A percentile compares a stretch with the other conserved stretches of the same genome.
phyloP scores from a whole-genome alignment of 2,888 invertebrate species.

The Meganola albula region DNA sequence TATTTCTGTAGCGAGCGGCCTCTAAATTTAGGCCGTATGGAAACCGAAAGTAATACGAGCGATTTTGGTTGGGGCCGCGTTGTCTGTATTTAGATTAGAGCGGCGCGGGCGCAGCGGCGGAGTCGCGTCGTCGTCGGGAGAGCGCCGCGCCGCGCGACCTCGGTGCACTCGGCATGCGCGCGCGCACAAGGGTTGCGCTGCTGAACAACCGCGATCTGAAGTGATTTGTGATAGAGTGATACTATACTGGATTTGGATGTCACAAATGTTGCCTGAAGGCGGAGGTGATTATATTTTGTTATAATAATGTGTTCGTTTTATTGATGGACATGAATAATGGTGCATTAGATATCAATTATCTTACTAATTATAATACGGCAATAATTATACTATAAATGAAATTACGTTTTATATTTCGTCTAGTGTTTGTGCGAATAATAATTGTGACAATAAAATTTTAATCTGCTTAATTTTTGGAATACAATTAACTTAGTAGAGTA shows the following conservation, averaged over 20 bases:
- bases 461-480: too few relatives aligned
- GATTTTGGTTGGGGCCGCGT: constrained; percentile 70
- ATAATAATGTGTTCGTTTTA: too few relatives aligned
- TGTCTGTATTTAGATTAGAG: constrained; percentile 75
- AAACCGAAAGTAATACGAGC: constrained; percentile 73
- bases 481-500: too few relatives aligned
- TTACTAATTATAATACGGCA: too few relatives aligned
- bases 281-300: constrained; percentile 71
- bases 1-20: constrained; percentile 73
- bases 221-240: constrained; percentile 36
- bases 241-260: constrained; percentile 57
- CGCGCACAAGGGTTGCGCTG: constrained; percentile 11
- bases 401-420: too few relatives aligned
- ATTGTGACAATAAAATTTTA: too few relatives aligned
- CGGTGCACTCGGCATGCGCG: constrained; percentile 18
- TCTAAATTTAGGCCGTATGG: constrained; percentile 76
- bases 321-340: too few relatives aligned
- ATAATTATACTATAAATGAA: too few relatives aligned
- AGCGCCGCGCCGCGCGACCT: constrained; percentile 25
- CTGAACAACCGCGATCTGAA: constrained; percentile 15
- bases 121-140: constrained; percentile 29
- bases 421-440: too few relatives aligned
- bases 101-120: constrained; percentile 41
- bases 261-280: constrained; percentile 70
- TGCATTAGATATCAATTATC: too few relatives aligned